A percentile compares a stretch with the other conserved stretches of the same genome.
Evolutionary conservation across 2,888 invertebrate species (phyloP).

Genomic region (Seladonia tumulorum): DNA sequence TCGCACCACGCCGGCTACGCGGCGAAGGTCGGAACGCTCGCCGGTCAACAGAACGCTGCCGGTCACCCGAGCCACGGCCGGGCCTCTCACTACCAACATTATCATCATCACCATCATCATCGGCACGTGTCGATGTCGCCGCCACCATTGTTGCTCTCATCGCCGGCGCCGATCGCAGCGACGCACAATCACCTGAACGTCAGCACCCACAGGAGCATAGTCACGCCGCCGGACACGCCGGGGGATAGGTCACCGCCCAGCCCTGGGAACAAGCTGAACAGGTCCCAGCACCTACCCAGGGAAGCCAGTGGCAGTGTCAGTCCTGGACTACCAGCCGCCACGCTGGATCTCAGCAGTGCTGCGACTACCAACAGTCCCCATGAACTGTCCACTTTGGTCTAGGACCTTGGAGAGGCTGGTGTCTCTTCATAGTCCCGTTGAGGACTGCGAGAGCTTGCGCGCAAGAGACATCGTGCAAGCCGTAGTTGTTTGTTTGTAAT

Average conservation of each 20-base stretch:
- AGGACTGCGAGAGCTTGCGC: background rate
- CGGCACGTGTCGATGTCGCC: conserved; percentile 75
- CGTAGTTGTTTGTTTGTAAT: background rate
- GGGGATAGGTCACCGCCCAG: conserved; percentile 81
- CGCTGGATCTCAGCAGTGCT: conserved; percentile 88
- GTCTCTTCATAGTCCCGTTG: background rate
- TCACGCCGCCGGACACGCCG: conserved; percentile 81
- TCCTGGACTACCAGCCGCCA: conserved; percentile 87
- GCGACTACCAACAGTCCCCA: conserved; percentile 88
- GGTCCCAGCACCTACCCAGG: conserved; percentile 77
- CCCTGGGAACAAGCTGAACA: conserved; percentile 76
- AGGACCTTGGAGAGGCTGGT: background rate
- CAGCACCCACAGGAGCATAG: conserved; percentile 67
- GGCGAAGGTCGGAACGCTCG: conserved; percentile 65
- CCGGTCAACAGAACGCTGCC: conserved; percentile 59
- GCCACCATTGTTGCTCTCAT: conserved; percentile 65
- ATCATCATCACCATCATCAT: conserved; percentile 71
- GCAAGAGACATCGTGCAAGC: background rate
- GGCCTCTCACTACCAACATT: conserved; percentile 56
- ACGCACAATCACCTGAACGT: conserved; percentile 75
- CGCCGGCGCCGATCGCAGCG: conserved; percentile 67
- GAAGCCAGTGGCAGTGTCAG: conserved; percentile 88
- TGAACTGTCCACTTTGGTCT: conserved; percentile 90
- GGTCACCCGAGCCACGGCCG: conserved; percentile 61
- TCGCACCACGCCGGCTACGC: conserved; percentile 58